Percentiles rank a stretch among this genome's conserved stretches.
Evolutionary conservation across 2,797 vertebrate genomes (phyloP).

Genomic region (Periophthalmus magnuspinnatus): DNA sequence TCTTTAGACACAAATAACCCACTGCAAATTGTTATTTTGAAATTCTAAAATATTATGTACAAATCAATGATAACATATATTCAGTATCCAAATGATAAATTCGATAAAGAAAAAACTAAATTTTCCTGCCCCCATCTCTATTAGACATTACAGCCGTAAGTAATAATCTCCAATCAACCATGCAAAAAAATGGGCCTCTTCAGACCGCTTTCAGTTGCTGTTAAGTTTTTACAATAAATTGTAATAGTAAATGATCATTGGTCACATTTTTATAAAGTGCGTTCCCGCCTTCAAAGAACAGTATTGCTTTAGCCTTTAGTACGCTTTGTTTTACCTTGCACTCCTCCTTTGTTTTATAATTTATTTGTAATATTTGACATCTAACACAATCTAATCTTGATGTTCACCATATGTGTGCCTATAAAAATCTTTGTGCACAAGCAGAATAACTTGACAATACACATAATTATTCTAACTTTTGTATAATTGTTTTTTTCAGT

Average conservation of each 20-base stretch:
- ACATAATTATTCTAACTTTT: not conserved
- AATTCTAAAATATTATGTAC: not conserved
- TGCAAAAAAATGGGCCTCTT: too few species aligned
- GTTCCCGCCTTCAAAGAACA: too few species aligned
- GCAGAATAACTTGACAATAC: too few species aligned
- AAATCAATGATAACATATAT: not conserved
- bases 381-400: not conserved
- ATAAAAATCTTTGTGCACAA: not conserved
- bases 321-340: too few species aligned
- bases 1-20: constrained; percentile 11
- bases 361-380: not conserved
- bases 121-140: too few species aligned
- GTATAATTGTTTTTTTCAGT: constrained; percentile 65
- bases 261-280: too few species aligned
- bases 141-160: too few species aligned
- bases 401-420: not conserved
- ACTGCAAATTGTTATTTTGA: constrained; percentile 2
- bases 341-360: too few species aligned
- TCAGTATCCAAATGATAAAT: not conserved
- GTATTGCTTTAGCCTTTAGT: too few species aligned
- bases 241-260: not conserved
- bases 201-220: too few species aligned
- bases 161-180: too few species aligned
- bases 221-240: not conserved
- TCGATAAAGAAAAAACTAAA: too few species aligned